Evolutionary conservation across 1,140 invertebrate genomes (phyloP).

Genomic region (Chlorops oryzae): DNA sequence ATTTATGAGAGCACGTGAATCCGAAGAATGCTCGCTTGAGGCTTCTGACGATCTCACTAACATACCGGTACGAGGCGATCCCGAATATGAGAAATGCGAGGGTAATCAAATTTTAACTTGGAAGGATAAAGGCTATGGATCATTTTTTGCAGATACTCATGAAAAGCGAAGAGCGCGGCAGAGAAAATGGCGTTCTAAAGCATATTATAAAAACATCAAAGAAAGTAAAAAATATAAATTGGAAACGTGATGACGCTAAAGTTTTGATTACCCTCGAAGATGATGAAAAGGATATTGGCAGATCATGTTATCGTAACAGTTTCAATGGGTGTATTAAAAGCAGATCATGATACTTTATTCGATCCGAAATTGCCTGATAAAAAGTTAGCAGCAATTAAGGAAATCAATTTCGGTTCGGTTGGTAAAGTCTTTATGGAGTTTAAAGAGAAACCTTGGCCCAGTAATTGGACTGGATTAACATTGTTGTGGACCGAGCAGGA

Average conservation of each 20-base stretch:
- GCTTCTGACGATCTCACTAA: conserved; percentile 55
- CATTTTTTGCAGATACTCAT: conserved; percentile 54
- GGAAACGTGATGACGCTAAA: conserved; percentile 22
- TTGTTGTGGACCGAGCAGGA: conserved; percentile 53
- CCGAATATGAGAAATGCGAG: conserved; percentile 52
- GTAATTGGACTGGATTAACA: conserved; percentile 46
- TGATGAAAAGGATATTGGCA: conserved; percentile 49
- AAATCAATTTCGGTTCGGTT: conserved; percentile 60
- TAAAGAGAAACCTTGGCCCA: conserved; percentile 58
- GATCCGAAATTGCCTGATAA: conserved; percentile 53
- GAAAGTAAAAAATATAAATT: conserved; percentile 49
- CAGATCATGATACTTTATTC: conserved; percentile 51
- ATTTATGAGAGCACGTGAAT: conserved; percentile 50
- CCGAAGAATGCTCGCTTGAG: conserved; percentile 51
- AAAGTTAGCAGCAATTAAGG: conserved; percentile 58
- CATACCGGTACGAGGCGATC: conserved; percentile 50
- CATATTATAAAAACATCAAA: conserved; percentile 36
- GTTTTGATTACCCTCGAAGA: conserved; percentile 53
- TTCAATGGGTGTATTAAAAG: conserved; percentile 63
- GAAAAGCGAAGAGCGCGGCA: conserved; percentile 47
- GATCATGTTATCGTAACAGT: conserved; percentile 63
- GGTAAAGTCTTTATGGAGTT: conserved; percentile 72
- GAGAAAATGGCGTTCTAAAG: conserved; percentile 17
- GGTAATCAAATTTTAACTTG: conserved; percentile 55
- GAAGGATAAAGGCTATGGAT: conserved; percentile 55